These are phyloP conservation scores for Deilephila elpenor DNA, from an alignment of 2,888 invertebrate genomes.

Conservation along the genomic window DNA sequence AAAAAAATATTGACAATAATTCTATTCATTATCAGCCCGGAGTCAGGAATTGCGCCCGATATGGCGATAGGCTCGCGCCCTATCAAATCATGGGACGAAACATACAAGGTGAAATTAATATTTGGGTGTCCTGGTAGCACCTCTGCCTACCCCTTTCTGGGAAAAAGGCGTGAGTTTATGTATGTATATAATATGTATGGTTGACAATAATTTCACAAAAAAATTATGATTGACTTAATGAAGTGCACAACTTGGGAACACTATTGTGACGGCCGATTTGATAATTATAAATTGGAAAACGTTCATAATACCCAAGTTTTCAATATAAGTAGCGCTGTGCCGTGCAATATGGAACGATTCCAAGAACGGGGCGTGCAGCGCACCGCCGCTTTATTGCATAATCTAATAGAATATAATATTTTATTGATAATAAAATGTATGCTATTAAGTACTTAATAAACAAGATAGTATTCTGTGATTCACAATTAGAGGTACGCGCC, in stretches of 20 bases:
- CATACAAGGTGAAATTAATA: too few species aligned
- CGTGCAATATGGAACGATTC: constrained; percentile 43
- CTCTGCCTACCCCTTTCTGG: too few species aligned
- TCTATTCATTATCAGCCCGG: too few species aligned
- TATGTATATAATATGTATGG: too few species aligned
- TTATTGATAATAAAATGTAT: constrained; percentile 26
- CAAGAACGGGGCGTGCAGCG: constrained; percentile 38
- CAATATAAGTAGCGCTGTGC: constrained; percentile 41
- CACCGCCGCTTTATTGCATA: constrained; percentile 16
- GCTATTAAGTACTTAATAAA: constrained; percentile 25
- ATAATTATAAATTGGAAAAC: constrained; percentile 50
- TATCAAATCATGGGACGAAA: too few species aligned
- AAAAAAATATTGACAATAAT: too few species aligned
- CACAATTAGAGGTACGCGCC: constrained; percentile 1
- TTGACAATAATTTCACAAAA: too few species aligned
- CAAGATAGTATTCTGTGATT: constrained; percentile 20
- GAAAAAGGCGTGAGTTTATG: too few species aligned
- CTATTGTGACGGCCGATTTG: constrained; percentile 57
- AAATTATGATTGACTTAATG: not conserved
- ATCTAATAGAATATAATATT: constrained; percentile 28
- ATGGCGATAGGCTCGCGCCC: too few species aligned
- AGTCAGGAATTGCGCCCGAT: too few species aligned
- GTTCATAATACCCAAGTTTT: constrained; percentile 43
- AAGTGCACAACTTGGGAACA: constrained; percentile 36
- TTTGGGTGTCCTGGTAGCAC: too few species aligned